Evolutionary conservation across 2,888 invertebrate genomes (phyloP), one percentile per base, ranked within the genome.

Genomic region (Drosophila kanekoi): DNA sequence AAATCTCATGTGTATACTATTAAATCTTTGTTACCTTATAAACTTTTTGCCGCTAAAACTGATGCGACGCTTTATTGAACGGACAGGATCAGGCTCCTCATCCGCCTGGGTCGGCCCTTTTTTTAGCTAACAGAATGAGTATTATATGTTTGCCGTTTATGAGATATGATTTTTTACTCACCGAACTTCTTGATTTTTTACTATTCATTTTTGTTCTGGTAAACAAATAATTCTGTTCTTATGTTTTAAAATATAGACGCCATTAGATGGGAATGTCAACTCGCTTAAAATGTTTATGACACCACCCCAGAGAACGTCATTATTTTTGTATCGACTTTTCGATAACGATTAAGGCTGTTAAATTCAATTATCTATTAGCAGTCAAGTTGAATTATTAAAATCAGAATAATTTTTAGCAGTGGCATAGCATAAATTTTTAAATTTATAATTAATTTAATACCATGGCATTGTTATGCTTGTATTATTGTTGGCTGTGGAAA

Each of bases 31-130:
- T 65, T 28, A 84, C 83, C 85, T 51, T 14, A 86, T 72, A 23
- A 68, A 79, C 35, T 86, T 86, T 23, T 83, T 87, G 14, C 75
- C 88, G 47, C 83, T 81, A 37, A 86, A 86, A 65, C 85, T 86
- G 44, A 86, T 88, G 51, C 85, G 88, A 56, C 86, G 77, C 60
- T 77, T 32, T 49, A 18, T 9, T 14, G 11, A 14, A 14, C 32
- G 20, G 5, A 40, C 41, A 43, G 44, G 14, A 53, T 72, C 60
- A 8, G 6, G 32, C 37, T 56, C 78, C 8, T 80, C 78, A 4
- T 48, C 48, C 1, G 43, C n/a, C 6, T 23, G 13, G 10, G 41
- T 10, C 0, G 59, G 32, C 6, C 35, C 59, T 58, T 64, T 70
- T 28, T 76, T 78, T 3, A 82, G 52, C 82, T 82, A 38, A 28